Evolutionary conservation across 2,888 invertebrate genomes (phyloP).

Genomic region (Nomada ruficornis): DNA sequence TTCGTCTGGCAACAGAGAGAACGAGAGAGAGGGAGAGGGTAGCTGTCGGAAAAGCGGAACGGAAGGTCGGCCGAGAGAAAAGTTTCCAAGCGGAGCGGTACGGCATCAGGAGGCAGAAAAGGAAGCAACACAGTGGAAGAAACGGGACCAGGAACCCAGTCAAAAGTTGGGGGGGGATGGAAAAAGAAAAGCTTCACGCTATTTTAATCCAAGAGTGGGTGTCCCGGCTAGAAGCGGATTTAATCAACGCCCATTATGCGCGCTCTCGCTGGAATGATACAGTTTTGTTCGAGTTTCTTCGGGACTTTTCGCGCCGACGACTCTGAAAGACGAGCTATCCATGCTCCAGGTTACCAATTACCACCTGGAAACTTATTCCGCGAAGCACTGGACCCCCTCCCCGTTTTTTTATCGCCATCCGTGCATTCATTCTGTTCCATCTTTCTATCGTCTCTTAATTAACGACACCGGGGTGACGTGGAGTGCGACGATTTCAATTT

Average conservation of each 20-base stretch:
- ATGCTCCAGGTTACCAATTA: constrained; percentile 67
- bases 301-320: constrained; percentile 59
- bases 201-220: constrained; percentile 73
- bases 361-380: constrained; percentile 61
- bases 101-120: background rate
- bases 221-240: constrained; percentile 71
- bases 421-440: background rate
- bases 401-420: background rate
- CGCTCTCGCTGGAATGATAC: constrained; percentile 65
- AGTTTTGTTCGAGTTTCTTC: constrained; percentile 67
- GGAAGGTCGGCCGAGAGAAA: constrained; percentile 31
- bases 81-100: constrained; percentile 19
- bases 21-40: background rate
- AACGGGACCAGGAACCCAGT: constrained; percentile 1
- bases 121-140: constrained; percentile 14
- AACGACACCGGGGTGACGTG: constrained; percentile 50
- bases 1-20: constrained; percentile 4
- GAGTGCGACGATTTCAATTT: constrained; percentile 35
- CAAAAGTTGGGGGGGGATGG: background rate
- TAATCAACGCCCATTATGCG: constrained; percentile 77
- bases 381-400: background rate
- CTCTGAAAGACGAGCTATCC: constrained; percentile 50
- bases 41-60: background rate
- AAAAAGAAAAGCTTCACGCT: constrained; percentile 43
- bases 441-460: constrained; percentile 67